Evolutionary conservation across 2,888 invertebrate species (phyloP).

Genomic region (Leptopilina myrica): DNA sequence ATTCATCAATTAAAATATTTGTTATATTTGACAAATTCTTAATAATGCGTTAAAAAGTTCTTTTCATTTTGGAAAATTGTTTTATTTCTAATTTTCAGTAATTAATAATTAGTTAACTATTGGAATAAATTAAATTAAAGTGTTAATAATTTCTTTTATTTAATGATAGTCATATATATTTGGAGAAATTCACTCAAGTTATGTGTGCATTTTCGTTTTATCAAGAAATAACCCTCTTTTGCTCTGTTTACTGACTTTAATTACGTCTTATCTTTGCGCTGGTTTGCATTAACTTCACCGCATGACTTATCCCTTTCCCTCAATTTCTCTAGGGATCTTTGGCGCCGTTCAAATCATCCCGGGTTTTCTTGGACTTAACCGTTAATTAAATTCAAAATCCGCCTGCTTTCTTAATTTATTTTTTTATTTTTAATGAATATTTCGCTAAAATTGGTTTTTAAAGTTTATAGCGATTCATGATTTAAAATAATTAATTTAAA

Average conservation of each 20-base stretch:
- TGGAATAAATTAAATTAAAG: too few species aligned
- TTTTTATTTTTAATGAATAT: background rate
- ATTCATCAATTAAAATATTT: background rate
- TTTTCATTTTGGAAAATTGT: too few species aligned
- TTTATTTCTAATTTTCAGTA: too few species aligned
- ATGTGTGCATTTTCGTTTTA: background rate
- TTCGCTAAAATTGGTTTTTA: too few species aligned
- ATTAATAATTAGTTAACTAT: too few species aligned
- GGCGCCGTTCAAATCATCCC: conserved; percentile 52
- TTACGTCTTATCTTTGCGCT: conserved; percentile 56
- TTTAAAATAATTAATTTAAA: too few species aligned
- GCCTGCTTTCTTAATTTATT: background rate
- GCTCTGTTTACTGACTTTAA: conserved; percentile 54
- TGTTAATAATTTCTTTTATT: too few species aligned
- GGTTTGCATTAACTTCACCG: conserved; percentile 42
- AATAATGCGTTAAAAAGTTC: too few species aligned
- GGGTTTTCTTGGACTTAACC: conserved; percentile 58
- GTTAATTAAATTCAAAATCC: conserved; percentile 63
- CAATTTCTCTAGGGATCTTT: conserved; percentile 52
- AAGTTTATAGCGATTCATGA: too few species aligned
- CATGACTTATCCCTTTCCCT: conserved; percentile 37
- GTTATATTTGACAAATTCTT: background rate
- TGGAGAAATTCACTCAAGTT: background rate
- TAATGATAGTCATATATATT: background rate
- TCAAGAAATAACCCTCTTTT: background rate